phyloP scores from a whole-genome alignment of 2,888 invertebrate species.

The Hydropsyche betteni region DNA sequence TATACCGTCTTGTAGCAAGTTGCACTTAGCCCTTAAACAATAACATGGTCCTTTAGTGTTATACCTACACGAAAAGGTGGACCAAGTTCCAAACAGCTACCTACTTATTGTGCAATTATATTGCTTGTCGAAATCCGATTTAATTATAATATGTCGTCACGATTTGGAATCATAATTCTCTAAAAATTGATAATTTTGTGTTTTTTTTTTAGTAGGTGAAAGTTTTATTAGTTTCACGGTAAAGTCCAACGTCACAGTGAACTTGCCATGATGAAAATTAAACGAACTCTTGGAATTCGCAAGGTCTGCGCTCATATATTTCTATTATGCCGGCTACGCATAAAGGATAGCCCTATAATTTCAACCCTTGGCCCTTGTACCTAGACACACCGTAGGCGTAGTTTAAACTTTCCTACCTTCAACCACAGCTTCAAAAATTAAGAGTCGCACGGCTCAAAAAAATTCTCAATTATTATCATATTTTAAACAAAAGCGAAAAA shows the following conservation, averaged over 20 bases:
- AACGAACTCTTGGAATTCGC: conserved; percentile 51
- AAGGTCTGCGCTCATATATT: conserved; percentile 50
- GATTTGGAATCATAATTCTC: too few species aligned
- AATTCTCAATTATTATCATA: too few species aligned
- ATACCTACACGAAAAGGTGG: conserved; percentile 33
- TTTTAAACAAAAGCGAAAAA: too few species aligned
- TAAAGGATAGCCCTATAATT: conserved; percentile 52
- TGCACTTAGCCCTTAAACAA: conserved; percentile 48
- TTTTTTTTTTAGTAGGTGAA: not conserved
- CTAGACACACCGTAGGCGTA: conserved; percentile 31
- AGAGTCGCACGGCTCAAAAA: not conserved
- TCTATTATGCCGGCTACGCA: conserved; percentile 50
- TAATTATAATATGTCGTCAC: too few species aligned
- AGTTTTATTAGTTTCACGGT: not conserved
- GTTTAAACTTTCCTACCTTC: conserved; percentile 37
- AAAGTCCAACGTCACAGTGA: conserved; percentile 24
- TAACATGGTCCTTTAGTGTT: conserved; percentile 35
- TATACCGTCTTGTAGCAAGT: conserved; percentile 51
- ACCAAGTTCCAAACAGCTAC: not conserved
- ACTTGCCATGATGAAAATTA: conserved; percentile 51
- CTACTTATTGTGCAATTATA: not conserved
- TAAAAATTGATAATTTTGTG: too few species aligned
- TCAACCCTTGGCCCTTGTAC: conserved; percentile 42
- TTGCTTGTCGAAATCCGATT: not conserved
- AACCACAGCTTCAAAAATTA: conserved; percentile 23